Evolutionary conservation across 37 sponge, comb jelly and placozoan genomes (phyloP).

Genomic region (Hormiphora californensis): DNA sequence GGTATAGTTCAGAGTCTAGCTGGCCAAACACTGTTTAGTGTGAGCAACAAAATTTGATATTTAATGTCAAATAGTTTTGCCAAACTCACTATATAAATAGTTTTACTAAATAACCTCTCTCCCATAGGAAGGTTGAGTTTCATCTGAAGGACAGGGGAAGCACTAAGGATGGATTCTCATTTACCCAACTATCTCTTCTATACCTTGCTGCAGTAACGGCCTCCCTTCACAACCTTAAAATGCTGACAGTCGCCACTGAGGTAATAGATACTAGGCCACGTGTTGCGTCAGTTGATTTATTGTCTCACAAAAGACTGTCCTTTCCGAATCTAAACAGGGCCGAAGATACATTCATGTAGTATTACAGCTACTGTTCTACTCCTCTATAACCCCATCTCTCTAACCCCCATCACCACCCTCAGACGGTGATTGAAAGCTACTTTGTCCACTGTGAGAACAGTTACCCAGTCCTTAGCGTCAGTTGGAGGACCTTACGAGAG

Average conservation of each 20-base stretch:
- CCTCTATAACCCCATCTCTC: too few species aligned
- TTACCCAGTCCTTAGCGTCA: slow-evolving; percentile 28
- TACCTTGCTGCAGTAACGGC: neutral
- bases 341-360: too few species aligned
- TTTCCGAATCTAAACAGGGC: neutral
- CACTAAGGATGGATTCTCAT: slow-evolving; percentile 16
- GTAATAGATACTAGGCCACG: neutral
- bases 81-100: too few species aligned
- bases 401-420: too few species aligned
- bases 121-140: neutral
- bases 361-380: too few species aligned
- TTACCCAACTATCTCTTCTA: neutral
- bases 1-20: too few species aligned
- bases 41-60: too few species aligned
- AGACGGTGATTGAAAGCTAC: slow-evolving; percentile 49
- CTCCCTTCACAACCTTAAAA: neutral
- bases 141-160: neutral
- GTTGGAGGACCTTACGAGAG: slow-evolving; percentile 30
- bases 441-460: slow-evolving; percentile 33
- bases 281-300: neutral
- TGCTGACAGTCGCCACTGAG: neutral
- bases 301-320: too few species aligned
- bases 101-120: too few species aligned
- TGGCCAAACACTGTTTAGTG: too few species aligned
- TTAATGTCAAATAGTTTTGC: too few species aligned